These are phyloP conservation scores for Anguilla pacifica DNA, from an alignment of 2,797 vertebrate species.

Conservation along the genomic window DNA sequence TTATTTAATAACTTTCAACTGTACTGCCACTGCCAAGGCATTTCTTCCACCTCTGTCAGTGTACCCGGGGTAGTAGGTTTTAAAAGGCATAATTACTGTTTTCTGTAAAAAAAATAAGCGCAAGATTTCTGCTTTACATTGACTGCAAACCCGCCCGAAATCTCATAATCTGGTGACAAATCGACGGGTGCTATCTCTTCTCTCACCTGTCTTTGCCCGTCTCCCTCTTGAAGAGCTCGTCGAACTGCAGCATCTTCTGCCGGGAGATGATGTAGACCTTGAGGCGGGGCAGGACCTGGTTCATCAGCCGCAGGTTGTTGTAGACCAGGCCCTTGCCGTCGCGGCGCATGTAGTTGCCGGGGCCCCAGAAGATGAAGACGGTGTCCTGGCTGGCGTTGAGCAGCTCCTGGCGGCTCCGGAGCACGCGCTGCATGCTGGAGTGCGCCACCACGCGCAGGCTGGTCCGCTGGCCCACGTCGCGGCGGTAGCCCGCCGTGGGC, in stretches of 20 bases:
- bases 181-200: constrained; percentile 13
- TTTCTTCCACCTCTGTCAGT: not conserved
- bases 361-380: constrained; percentile 97
- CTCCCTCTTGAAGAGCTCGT: constrained; percentile 95
- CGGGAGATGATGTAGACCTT: constrained; percentile 92
- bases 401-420: constrained; percentile 87
- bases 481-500: constrained; percentile 79
- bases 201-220: constrained; percentile 95
- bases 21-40: not conserved
- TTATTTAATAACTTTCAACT: not conserved
- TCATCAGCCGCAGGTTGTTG: constrained; percentile 95
- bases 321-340: constrained; percentile 94
- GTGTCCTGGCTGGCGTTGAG: constrained; percentile 91
- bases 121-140: not conserved
- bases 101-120: not conserved
- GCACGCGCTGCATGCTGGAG: constrained; percentile 93
- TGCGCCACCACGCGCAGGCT: constrained; percentile 93
- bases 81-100: not conserved
- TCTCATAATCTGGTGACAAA: not conserved
- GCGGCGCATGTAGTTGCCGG: constrained; percentile 93
- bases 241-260: constrained; percentile 96
- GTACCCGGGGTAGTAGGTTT: not conserved
- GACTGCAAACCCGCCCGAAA: not conserved
- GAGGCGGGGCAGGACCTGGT: constrained; percentile 89
- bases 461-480: constrained; percentile 87